Evolutionary conservation across 2,113 vertebrate species (phyloP).

Genomic region (Irena cyanogastra): DNA sequence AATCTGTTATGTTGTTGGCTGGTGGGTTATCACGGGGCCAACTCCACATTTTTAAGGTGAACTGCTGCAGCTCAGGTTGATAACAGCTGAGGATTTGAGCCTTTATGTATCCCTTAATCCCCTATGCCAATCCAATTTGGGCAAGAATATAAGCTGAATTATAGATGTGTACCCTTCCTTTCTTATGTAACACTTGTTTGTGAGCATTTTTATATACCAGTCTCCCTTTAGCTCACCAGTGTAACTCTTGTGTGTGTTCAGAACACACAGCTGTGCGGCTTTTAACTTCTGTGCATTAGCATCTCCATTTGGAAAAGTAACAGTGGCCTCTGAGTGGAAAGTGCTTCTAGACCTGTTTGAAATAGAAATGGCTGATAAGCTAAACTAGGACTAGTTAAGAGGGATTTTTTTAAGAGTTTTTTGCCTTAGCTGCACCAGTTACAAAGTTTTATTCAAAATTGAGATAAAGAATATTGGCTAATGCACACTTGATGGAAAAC

Average conservation of each 20-base stretch:
- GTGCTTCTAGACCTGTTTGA: background rate
- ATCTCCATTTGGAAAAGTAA: background rate
- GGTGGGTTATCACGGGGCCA: background rate
- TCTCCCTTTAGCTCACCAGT: background rate
- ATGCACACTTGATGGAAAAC: background rate
- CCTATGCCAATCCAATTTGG: background rate
- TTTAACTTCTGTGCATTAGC: background rate
- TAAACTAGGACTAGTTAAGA: background rate
- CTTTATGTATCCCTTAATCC: background rate
- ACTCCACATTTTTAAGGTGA: background rate
- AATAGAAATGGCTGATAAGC: background rate
- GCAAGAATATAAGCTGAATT: background rate
- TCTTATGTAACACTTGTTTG: background rate
- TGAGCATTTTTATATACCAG: background rate
- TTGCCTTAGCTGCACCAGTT: background rate
- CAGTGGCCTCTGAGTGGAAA: background rate
- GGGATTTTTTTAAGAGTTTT: fast-evolving
- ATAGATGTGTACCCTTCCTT: background rate
- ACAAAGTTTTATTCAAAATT: background rate
- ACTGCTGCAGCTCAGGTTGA: background rate
- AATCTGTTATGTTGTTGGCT: background rate
- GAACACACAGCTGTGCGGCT: background rate
- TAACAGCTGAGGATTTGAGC: background rate
- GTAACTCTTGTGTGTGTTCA: background rate
- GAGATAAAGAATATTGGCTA: background rate